phyloP scores from a whole-genome alignment of 2,113 vertebrate species.

The Amphiprion percula region DNA sequence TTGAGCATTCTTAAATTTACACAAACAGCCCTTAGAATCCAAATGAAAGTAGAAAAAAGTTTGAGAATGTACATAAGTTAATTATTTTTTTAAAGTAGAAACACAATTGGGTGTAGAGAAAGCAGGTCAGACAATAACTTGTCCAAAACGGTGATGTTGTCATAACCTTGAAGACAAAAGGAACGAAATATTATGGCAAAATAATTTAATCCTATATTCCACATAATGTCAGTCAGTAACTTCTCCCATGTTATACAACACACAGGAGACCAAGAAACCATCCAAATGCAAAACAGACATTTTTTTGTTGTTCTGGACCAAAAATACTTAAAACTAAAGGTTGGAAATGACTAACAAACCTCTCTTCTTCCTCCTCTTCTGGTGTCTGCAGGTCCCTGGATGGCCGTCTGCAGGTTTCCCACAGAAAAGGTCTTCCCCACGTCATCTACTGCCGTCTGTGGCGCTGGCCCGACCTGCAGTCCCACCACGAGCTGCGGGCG shows the following conservation, averaged over 20 bases:
- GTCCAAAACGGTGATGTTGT: too few species aligned
- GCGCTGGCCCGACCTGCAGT: conserved; percentile 99
- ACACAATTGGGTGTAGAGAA: too few species aligned
- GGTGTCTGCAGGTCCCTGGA: conserved; percentile 90
- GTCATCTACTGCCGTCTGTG: conserved; percentile 99
- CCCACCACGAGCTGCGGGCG: conserved; percentile 97
- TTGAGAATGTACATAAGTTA: background rate
- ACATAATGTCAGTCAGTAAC: too few species aligned
- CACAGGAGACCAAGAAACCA: background rate
- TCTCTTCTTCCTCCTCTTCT: background rate
- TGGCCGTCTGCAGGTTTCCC: conserved; percentile 97
- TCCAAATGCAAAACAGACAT: background rate
- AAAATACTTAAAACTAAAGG: background rate
- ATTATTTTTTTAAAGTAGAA: too few species aligned
- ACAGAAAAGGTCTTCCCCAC: conserved; percentile 96
- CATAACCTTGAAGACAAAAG: too few species aligned
- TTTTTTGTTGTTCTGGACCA: background rate
- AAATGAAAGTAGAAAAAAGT: background rate
- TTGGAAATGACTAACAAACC: background rate
- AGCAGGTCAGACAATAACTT: too few species aligned
- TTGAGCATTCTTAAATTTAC: too few species aligned
- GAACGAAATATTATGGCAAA: too few species aligned
- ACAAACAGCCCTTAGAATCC: background rate
- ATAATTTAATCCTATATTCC: too few species aligned
- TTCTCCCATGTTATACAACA: background rate